phyloP scores from a whole-genome alignment of 2,113 vertebrate species.

The Hystrix brachyura region DNA sequence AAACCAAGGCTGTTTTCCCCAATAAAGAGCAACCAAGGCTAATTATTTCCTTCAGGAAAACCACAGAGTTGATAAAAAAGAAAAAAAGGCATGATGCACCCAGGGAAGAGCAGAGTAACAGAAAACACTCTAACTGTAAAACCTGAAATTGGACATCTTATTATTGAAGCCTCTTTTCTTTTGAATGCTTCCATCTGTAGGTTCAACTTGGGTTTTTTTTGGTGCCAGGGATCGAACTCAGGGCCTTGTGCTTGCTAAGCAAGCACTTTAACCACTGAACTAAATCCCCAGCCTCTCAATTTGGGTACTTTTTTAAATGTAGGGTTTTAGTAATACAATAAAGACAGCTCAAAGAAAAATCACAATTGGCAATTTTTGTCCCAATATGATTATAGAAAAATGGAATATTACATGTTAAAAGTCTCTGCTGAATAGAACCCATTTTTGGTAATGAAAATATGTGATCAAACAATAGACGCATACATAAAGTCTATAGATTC shows the following conservation, averaged over 20 bases:
- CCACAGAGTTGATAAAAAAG: conserved; percentile 15
- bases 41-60: conserved; percentile 61
- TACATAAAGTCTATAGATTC: conserved; percentile 91
- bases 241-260: too few species aligned
- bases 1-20: conserved; percentile 36
- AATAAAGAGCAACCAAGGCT: conserved; percentile 19
- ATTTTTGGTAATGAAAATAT: conserved; percentile 84
- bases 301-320: not conserved
- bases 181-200: not conserved
- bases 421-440: conserved; percentile 90
- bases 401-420: not conserved
- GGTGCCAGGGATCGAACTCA: too few species aligned
- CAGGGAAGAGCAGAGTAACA: not conserved
- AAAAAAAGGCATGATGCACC: not conserved
- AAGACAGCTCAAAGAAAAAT: conserved; percentile 49
- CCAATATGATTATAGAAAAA: not conserved
- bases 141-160: not conserved
- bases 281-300: not conserved
- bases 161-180: not conserved
- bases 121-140: conserved; percentile 32
- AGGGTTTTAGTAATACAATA: conserved; percentile 44
- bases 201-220: conserved; percentile 3
- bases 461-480: conserved; percentile 86
- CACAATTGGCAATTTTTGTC: not conserved
- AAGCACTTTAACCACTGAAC: too few species aligned